Conservation (phyloP, 2,888 invertebrate genomes). For the Thymelicus sylvestris region DNA sequence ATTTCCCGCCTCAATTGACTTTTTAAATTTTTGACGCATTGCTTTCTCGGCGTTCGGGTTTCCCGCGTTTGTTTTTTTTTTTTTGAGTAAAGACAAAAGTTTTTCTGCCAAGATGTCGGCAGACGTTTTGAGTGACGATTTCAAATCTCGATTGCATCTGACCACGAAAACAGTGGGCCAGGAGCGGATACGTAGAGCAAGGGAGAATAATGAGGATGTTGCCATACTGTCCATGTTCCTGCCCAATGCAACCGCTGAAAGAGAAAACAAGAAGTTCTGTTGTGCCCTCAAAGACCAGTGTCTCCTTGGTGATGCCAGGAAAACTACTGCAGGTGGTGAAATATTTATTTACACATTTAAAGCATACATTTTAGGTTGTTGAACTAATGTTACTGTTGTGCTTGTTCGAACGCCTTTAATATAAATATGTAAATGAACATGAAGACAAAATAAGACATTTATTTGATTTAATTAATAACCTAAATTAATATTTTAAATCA, state of each 20-base stretch:
- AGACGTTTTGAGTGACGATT: constrained; percentile 91
- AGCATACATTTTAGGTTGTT: not conserved
- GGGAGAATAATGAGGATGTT: constrained; percentile 94
- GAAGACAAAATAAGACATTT: no score
- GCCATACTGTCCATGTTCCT: constrained; percentile 94
- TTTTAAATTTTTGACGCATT: constrained; percentile 1
- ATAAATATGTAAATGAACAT: no score
- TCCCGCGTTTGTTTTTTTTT: constrained; percentile 35
- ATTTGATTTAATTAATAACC: no score
- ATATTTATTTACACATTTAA: constrained; percentile 6
- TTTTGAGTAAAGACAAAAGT: constrained; percentile 39
- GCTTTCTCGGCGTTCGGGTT: not conserved
- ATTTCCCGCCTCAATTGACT: constrained; percentile 31
- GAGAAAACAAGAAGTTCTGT: constrained; percentile 90
- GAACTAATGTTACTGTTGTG: no score
- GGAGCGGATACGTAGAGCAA: constrained; percentile 91
- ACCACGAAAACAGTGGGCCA: constrained; percentile 93
- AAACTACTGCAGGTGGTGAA: constrained; percentile 90
- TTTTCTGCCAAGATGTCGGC: constrained; percentile 85
- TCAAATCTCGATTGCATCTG: constrained; percentile 89
- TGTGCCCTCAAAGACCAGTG: constrained; percentile 91
- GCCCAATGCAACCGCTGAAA: constrained; percentile 86
- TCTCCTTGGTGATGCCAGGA: constrained; percentile 90
- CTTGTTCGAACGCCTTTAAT: no score
- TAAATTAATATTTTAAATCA: no score